A percentile compares a stretch with the other conserved stretches of the same genome.
Conservation (phyloP, 2,113 vertebrate species). For the Hucho hucho region DNA sequence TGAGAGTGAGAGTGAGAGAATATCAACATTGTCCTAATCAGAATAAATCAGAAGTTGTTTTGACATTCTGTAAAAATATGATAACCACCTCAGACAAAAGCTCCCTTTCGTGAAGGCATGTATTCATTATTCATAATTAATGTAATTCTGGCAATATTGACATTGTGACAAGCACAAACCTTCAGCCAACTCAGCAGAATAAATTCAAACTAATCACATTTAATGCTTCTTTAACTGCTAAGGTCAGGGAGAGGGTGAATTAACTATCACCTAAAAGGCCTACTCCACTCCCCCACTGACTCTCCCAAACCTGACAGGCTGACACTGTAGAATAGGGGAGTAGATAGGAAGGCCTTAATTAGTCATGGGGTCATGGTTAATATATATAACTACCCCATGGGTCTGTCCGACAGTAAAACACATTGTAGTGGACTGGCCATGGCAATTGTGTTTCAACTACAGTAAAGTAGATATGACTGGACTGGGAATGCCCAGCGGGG, state of each 20-base stretch:
- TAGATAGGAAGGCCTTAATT: constrained; percentile 13
- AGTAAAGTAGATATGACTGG: no score
- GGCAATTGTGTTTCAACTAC: neutral
- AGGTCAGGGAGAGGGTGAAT: constrained; percentile 45
- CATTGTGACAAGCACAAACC: constrained; percentile 31
- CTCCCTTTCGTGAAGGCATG: constrained; percentile 9
- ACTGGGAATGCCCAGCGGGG: no score
- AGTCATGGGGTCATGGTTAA: constrained; percentile 44
- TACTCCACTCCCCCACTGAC: constrained; percentile 14
- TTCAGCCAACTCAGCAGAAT: constrained; percentile 57
- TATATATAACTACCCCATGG: constrained; percentile 22
- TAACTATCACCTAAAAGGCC: constrained; percentile 41
- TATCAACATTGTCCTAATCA: no score
- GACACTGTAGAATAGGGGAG: neutral
- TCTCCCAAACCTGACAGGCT: constrained; percentile 19
- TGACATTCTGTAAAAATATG: no score
- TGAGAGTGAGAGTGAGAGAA: no score
- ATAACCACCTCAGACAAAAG: no score
- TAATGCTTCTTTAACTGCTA: constrained; percentile 53
- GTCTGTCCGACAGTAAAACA: constrained; percentile 24
- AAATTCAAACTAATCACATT: constrained; percentile 62
- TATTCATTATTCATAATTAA: constrained; percentile 46
- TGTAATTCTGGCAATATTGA: constrained; percentile 51
- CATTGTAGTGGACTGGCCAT: neutral
- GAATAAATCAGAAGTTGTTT: no score